Evolutionary conservation across 1,140 invertebrate genomes (phyloP).

Genomic region (Caerostris extrusa): DNA sequence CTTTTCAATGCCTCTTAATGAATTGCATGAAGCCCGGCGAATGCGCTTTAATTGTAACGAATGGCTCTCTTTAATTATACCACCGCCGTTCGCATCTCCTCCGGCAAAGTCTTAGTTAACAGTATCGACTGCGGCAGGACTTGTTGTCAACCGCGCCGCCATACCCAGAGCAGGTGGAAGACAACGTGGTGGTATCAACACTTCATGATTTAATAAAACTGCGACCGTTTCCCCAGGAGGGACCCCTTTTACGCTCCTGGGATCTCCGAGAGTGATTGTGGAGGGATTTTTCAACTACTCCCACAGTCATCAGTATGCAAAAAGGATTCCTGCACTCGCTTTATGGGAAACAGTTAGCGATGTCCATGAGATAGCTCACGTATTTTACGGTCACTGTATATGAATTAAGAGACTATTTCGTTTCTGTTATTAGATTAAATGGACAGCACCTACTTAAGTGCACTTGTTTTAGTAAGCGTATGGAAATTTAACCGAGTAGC

Average conservation of each 20-base stretch:
- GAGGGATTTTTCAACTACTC: not conserved
- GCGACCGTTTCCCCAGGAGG: not conserved
- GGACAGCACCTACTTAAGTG: too few species aligned
- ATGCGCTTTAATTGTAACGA: conserved; percentile 70
- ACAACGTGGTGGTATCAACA: conserved; percentile 20
- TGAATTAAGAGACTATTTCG: too few species aligned
- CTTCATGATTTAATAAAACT: conserved; percentile 50
- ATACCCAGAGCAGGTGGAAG: not conserved
- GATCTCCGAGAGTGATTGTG: not conserved
- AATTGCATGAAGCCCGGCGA: conserved; percentile 61
- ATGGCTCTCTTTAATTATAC: conserved; percentile 67
- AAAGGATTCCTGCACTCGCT: not conserved
- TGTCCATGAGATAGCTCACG: not conserved
- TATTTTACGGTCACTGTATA: not conserved
- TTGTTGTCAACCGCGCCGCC: not conserved
- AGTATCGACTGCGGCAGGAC: conserved; percentile 32
- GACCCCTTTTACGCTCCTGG: not conserved
- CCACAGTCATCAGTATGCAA: conserved; percentile 29
- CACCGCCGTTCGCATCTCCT: not conserved
- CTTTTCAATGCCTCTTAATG: conserved; percentile 57
- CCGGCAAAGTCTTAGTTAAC: conserved; percentile 38
- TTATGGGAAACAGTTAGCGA: not conserved
- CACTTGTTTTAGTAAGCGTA: too few species aligned
- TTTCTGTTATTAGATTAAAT: too few species aligned
- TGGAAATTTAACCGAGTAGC: too few species aligned